These are phyloP conservation scores for Eledone cirrhosa DNA, from an alignment of 2,888 invertebrate genomes.

Conservation along the genomic window DNA sequence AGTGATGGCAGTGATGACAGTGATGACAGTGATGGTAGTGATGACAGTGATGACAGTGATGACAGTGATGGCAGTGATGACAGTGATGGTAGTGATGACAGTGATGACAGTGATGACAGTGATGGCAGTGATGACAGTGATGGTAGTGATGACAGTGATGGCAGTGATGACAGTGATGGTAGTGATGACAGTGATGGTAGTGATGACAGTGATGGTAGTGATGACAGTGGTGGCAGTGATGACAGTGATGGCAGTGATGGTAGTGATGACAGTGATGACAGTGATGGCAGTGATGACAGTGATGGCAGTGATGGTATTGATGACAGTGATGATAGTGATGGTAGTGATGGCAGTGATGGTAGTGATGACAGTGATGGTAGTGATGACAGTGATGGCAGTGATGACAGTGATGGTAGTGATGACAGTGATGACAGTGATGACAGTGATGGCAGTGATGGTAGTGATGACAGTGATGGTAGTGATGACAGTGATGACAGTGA, in stretches of 20 bases:
- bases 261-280: conserved; percentile 3
- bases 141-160: conserved; percentile 17
- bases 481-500: conserved; percentile 28
- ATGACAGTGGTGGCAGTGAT: neutral
- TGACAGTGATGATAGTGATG: no score
- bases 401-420: conserved; percentile 29
- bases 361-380: conserved; percentile 28
- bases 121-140: neutral
- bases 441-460: conserved; percentile 28
- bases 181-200: neutral
- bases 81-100: neutral
- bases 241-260: conserved; percentile 10
- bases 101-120: conserved; percentile 6
- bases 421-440: conserved; percentile 25
- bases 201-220: neutral
- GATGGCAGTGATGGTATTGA: no score
- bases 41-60: conserved; percentile 2
- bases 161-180: neutral
- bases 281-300: conserved; percentile 7
- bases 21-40: neutral
- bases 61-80: conserved; percentile 20
- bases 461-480: conserved; percentile 29
- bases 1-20: conserved; percentile 4
- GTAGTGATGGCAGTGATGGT: conserved; percentile 17
- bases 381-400: conserved; percentile 29